Base-by-base conservation (phyloP, 2,888 invertebrate genomes). In the Deilephila porcellus region DNA sequence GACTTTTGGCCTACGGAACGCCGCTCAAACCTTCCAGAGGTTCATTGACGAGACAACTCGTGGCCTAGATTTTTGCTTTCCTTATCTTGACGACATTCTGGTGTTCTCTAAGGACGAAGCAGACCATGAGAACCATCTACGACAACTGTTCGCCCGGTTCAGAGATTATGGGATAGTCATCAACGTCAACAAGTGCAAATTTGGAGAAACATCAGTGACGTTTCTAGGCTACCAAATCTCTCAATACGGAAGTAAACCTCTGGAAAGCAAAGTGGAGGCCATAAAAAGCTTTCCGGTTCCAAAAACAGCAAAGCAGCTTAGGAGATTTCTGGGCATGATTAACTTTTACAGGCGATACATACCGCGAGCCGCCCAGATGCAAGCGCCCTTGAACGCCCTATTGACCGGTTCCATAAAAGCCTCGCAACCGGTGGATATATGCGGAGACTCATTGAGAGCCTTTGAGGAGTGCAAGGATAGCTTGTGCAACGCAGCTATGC, bases 21-120 rank as follows among this genome's bases (percentile, higher is more conserved):
- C 56, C 4, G 88, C 83, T 0, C 89, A 91, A 73, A 87, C 88
- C 0, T 85, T 91, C 74, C 89, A 90, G 73, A 80, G 87, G 5
- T 89, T 89, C 56, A 84, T 91, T 19, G 85, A 90, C 64, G 81
- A 83, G 63, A 62, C 79, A 70, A 60, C 74, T 4, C 60, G 79
- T 5, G 81, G 78, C 8, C 74, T 82, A 1, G 76, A 77, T n/a
- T 81, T 76, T 63, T 75, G 60, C 80, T 82, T 76, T 73, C 67
- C 77, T 0, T 90, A 89, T 71, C 71, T 90, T 0, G 88, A 90
- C 59, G 88, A 89, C 75, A 80, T 88, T 62, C 73, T 89, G n/a
- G 75, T 79, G 0, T 80, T 77, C 64, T 82, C 83, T 19, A 80
- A 81, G 2, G 52, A 74, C n/a, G 20, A 71, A 32, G 17, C 17